Conservation (phyloP, 2,113 vertebrate genomes). For the Brevimyrus niger region DNA sequence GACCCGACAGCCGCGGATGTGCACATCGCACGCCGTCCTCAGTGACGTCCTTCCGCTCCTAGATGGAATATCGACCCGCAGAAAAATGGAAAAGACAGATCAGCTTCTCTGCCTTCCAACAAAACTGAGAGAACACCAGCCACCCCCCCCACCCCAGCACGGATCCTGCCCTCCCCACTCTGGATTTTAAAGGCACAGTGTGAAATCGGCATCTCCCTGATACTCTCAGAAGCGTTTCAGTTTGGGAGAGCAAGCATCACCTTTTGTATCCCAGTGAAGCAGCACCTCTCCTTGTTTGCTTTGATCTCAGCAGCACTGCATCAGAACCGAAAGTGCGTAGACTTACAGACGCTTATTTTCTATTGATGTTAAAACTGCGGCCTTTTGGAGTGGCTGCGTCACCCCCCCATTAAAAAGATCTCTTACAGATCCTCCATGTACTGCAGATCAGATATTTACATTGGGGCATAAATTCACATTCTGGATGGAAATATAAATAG, state of each 20-base stretch:
- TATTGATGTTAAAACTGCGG: neutral
- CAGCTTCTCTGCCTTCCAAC: neutral
- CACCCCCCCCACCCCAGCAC: neutral
- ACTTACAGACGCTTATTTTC: neutral
- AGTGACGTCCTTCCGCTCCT: neutral
- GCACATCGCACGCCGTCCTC: neutral
- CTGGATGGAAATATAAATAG: neutral
- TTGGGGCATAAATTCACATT: neutral
- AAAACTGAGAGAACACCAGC: neutral
- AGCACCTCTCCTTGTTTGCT: neutral
- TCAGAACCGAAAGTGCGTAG: neutral
- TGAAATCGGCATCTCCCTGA: neutral
- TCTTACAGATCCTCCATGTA: neutral
- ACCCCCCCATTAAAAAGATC: neutral
- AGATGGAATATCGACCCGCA: slow-evolving; percentile 10
- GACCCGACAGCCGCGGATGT: neutral
- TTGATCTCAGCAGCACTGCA: neutral
- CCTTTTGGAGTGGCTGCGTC: neutral
- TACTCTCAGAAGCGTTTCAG: neutral
- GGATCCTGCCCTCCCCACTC: neutral
- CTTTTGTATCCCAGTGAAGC: neutral
- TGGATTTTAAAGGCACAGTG: neutral
- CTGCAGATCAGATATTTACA: neutral
- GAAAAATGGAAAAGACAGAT: slow-evolving; percentile 9
- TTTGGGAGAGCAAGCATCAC: neutral